These are phyloP conservation scores for Vidua macroura DNA, from an alignment of 2,113 vertebrate genomes.

Conservation along the genomic window DNA sequence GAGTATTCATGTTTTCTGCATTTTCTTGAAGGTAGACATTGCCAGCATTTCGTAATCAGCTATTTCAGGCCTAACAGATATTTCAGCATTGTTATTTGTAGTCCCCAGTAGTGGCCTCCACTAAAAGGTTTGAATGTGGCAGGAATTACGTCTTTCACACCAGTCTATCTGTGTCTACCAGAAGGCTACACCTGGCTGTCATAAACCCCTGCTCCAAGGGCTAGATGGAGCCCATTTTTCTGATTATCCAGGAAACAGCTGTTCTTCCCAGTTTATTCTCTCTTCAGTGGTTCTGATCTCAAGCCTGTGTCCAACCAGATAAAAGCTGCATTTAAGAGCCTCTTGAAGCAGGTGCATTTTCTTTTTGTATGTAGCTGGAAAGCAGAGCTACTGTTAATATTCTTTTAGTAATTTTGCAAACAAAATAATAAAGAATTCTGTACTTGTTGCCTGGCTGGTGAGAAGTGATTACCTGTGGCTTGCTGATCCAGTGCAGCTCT, in stretches of 20 bases:
- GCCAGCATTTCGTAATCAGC: slow-evolving; percentile 48
- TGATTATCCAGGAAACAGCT: background rate
- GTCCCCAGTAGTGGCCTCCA: background rate
- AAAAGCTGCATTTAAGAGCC: background rate
- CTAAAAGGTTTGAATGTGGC: slow-evolving; percentile 11
- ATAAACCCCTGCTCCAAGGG: background rate
- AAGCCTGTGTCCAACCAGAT: background rate
- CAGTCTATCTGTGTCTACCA: slow-evolving; percentile 24
- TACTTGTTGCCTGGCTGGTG: background rate
- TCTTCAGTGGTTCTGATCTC: slow-evolving; percentile 1
- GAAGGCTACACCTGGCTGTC: slow-evolving; percentile 29
- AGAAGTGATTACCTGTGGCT: background rate
- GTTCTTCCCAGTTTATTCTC: background rate
- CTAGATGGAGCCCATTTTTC: slow-evolving; percentile 3
- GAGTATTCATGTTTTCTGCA: slow-evolving; percentile 13
- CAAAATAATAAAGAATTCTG: background rate
- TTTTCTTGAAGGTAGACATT: slow-evolving; percentile 27
- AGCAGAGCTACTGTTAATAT: background rate
- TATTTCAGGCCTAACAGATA: slow-evolving; percentile 25
- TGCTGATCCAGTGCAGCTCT: background rate
- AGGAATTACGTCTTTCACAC: background rate
- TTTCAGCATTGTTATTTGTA: slow-evolving; percentile 12
- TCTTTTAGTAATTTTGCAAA: background rate
- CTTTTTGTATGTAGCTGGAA: background rate
- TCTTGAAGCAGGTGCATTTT: slow-evolving; percentile 5